Percentiles rank a stretch among this genome's conserved stretches.
phyloP scores from a whole-genome alignment of 2,797 vertebrate species.

The Crax fasciolata region DNA sequence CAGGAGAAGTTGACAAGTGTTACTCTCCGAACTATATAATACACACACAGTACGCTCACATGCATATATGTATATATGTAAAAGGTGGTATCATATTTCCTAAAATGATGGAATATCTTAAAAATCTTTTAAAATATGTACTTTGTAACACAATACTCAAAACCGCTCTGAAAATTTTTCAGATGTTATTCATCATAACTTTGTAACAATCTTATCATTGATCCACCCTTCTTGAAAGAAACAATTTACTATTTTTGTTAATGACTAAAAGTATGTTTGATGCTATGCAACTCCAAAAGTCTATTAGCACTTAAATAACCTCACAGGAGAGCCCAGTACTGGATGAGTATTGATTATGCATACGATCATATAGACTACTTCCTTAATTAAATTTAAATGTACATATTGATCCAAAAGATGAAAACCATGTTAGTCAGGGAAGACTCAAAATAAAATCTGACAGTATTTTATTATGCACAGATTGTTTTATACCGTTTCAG shows the following conservation, averaged over 20 bases:
- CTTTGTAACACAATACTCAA: background rate
- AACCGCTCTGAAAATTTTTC: background rate
- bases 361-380: background rate
- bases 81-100: background rate
- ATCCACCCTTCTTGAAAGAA: background rate
- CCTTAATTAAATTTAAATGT: background rate
- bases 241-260: slow-evolving; percentile 4
- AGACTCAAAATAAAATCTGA: background rate
- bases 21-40: background rate
- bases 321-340: background rate
- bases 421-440: background rate
- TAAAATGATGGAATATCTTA: background rate
- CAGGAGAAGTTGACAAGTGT: background rate
- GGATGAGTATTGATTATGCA: background rate
- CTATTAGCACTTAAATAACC: slow-evolving; percentile 14
- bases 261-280: background rate
- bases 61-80: background rate
- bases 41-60: background rate
- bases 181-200: background rate
- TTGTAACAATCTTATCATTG: background rate
- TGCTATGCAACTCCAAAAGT: background rate
- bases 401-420: background rate
- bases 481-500: background rate
- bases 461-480: background rate
- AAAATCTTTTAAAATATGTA: background rate